Evolutionary conservation across 2,888 invertebrate species (phyloP), one percentile per base, ranked within the genome.

Genomic region (Spodoptera picta): DNA sequence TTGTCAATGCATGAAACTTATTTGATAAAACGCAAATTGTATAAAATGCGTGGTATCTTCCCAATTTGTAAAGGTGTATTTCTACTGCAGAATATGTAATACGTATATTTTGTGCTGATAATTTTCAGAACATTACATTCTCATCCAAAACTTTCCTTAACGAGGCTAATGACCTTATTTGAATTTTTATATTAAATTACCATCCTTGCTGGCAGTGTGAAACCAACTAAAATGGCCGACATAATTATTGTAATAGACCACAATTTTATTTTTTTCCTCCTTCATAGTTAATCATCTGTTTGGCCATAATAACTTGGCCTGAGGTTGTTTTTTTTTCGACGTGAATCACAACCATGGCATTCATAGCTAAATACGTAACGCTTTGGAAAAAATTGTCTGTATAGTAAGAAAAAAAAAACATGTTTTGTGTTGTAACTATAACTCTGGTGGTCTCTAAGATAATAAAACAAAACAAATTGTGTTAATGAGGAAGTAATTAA

Each of bases 211-310:
- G 59, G 51, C 58, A 70, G 52, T 66, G 65, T 59, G 53, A 72
- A 81, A 73, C 75, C 62, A 69, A 68, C 60, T 48, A 74, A 81
- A 80, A 77, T 67, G 71, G 71, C 57, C 53, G 48, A 50, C 55
- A 50, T 81, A 75, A 83, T 83, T 80, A 78, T 80, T 75, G 60
- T 81, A 81, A 81, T 80, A 76, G 75, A 76, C 60, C 70, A 73
- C 68, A 57, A 48, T 73, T 75, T 64, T 60, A 54, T 57, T 70
- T 82, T 77, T 79, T 85, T 80, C 67, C 24, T 54, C 41, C 41
- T 48, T n/a, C 14, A 46, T 46, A 60, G 54, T 59, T 69, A 74
- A 76, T 80, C 77, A 72, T 73, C 66, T 75, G 56, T 72, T 69
- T 47, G 70, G 56, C 47, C 71, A 51, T 75, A 72, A 72, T 75